Evolutionary conservation across 2,113 vertebrate species (phyloP).

Genomic region (Brachyistius frenatus): DNA sequence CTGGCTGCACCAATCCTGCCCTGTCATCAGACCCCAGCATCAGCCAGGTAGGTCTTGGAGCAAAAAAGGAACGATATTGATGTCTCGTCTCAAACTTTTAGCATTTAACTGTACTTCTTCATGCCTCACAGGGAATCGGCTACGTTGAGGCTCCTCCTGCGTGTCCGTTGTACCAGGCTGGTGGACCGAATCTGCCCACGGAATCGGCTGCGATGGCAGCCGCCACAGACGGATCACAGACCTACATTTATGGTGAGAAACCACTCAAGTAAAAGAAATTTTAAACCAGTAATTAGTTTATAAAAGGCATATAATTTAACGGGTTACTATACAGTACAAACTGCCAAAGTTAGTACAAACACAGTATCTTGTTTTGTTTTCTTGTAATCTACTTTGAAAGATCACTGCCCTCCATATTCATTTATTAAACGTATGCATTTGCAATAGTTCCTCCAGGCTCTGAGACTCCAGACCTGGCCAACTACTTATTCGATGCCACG

Average conservation of each 20-base stretch:
- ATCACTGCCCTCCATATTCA: not conserved
- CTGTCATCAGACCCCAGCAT: slow-evolving; percentile 55
- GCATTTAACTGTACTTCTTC: not conserved
- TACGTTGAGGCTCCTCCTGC: slow-evolving; percentile 60
- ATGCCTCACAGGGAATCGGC: slow-evolving; percentile 46
- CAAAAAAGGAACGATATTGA: not conserved
- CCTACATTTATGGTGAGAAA: slow-evolving; percentile 71
- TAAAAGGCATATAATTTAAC: not conserved
- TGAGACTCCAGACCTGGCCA: slow-evolving; percentile 90
- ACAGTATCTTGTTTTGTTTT: not conserved
- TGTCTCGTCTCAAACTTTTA: not conserved
- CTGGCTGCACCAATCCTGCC: slow-evolving; percentile 38
- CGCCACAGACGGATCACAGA: slow-evolving; percentile 54
- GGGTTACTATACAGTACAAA: not conserved
- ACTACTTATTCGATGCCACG: slow-evolving; percentile 94
- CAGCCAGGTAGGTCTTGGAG: slow-evolving; percentile 64
- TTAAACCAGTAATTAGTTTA: not conserved
- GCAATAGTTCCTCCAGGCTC: slow-evolving; percentile 78
- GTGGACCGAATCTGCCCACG: slow-evolving; percentile 47
- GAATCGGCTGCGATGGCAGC: slow-evolving; percentile 42
- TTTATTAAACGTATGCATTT: not conserved
- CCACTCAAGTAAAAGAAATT: not conserved
- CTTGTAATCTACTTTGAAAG: not conserved
- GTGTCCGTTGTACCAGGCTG: slow-evolving; percentile 47
- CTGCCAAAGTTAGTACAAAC: not conserved